Evolutionary conservation across 2,888 invertebrate genomes (phyloP).

Genomic region (Minunthozetes semirufus): DNA sequence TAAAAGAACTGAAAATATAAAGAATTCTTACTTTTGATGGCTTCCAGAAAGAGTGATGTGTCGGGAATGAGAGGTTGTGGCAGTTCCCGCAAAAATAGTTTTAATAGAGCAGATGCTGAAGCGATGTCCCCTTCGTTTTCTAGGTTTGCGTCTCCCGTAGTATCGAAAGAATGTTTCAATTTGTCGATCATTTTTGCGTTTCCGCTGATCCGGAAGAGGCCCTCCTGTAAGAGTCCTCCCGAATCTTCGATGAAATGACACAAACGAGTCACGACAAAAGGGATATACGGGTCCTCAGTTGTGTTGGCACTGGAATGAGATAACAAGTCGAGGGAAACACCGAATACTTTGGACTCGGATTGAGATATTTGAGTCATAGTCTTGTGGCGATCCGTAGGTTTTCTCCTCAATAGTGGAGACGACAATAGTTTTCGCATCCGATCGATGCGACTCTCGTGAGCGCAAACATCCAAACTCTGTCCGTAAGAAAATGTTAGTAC

Average conservation of each 20-base stretch:
- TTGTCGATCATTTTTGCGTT: conserved; percentile 54
- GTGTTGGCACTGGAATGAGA: conserved; percentile 28
- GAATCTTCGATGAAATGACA: conserved; percentile 52
- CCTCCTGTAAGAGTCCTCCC: conserved; percentile 51
- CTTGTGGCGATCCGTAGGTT: conserved; percentile 28
- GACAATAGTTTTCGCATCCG: conserved; percentile 44
- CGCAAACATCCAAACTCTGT: conserved; percentile 33
- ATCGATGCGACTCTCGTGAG: conserved; percentile 43
- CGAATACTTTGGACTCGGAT: conserved; percentile 32
- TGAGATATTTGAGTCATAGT: background rate
- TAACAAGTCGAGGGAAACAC: conserved; percentile 33
- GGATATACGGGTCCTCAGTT: conserved; percentile 37
- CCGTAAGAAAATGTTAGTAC: background rate
- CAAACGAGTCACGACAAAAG: conserved; percentile 45
- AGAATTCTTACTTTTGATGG: conserved; percentile 45
- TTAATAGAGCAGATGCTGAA: conserved; percentile 55
- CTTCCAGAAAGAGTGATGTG: conserved; percentile 48
- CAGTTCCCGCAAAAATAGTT: conserved; percentile 56
- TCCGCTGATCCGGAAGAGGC: conserved; percentile 55
- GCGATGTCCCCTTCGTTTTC: conserved; percentile 53
- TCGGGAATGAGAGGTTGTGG: conserved; percentile 54
- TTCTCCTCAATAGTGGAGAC: conserved; percentile 43
- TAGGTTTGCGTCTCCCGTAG: conserved; percentile 54
- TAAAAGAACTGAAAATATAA: background rate
- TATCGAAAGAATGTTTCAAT: conserved; percentile 53